Conservation (phyloP, 2,888 invertebrate species). For the Bellardia bayeri region DNA sequence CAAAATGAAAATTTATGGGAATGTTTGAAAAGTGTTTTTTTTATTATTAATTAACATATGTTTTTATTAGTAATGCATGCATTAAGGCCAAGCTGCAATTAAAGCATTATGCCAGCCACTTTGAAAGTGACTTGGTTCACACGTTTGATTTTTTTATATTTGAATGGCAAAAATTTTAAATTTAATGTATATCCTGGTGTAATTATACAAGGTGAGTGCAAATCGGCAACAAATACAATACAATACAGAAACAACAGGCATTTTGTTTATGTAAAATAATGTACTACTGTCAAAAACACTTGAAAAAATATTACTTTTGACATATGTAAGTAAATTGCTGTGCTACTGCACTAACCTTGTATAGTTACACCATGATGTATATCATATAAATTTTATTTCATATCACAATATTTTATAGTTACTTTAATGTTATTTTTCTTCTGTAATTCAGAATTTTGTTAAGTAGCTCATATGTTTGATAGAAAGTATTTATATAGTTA, state of each 20-base stretch:
- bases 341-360: no score
- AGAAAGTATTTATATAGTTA: no score
- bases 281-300: no score
- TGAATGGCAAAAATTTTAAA: neutral
- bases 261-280: no score
- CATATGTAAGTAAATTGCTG: no score
- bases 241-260: no score
- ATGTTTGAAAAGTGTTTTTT: neutral
- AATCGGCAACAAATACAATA: no score
- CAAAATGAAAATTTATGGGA: slow-evolving; percentile 3
- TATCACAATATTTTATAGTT: neutral
- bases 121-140: slow-evolving; percentile 4
- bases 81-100: slow-evolving; percentile 22
- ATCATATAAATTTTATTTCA: neutral
- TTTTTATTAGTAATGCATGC: neutral
- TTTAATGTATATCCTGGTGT: neutral
- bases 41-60: slow-evolving; percentile 13
- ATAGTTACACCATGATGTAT: no score
- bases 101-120: neutral
- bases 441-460: neutral
- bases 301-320: no score
- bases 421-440: neutral
- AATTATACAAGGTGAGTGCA: no score
- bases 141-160: neutral
- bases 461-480: no score